A percentile compares a stretch with the other conserved stretches of the same genome.
These are phyloP conservation scores for Alsophila aescularia DNA, from an alignment of 2,888 invertebrate species.

Conservation along the genomic window DNA sequence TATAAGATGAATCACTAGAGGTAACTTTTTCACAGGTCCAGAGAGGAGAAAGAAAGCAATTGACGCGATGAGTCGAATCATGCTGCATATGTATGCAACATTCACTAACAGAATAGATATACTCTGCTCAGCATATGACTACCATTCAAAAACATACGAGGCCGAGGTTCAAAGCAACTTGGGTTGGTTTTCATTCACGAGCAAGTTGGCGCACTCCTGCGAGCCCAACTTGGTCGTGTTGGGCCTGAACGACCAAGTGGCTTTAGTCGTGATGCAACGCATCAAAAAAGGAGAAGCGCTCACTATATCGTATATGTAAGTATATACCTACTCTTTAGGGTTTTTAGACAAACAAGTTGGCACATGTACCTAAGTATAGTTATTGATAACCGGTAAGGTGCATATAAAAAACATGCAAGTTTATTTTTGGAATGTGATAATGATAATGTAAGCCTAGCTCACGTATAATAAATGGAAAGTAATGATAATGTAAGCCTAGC, in stretches of 20 bases:
- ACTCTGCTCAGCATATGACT: constrained; percentile 3
- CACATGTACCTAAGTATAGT: no score
- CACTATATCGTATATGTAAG: constrained; percentile 57
- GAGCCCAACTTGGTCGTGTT: constrained; percentile 37
- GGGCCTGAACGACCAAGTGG: constrained; percentile 20
- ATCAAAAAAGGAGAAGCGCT: constrained; percentile 54
- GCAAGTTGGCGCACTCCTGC: constrained; percentile 31
- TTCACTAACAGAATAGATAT: constrained; percentile 19
- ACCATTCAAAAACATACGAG: not conserved
- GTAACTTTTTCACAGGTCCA: no score
- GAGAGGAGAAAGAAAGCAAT: constrained; percentile 7
- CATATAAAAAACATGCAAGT: no score
- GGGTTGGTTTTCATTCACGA: constrained; percentile 30
- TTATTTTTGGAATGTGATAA: no score
- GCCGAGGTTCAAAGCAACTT: not conserved
- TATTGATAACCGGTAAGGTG: no score
- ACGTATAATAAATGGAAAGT: no score
- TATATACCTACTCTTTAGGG: no score
- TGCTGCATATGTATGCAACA: constrained; percentile 17
- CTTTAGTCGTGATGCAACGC: constrained; percentile 15
- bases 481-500: no score
- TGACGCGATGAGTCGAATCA: constrained; percentile 19
- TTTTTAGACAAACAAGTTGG: no score
- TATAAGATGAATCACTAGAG: no score
- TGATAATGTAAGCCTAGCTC: no score